Evolutionary conservation across 2,888 invertebrate species (phyloP), one percentile per base, ranked within the genome.

Genomic region (Rhingia rostrata): DNA sequence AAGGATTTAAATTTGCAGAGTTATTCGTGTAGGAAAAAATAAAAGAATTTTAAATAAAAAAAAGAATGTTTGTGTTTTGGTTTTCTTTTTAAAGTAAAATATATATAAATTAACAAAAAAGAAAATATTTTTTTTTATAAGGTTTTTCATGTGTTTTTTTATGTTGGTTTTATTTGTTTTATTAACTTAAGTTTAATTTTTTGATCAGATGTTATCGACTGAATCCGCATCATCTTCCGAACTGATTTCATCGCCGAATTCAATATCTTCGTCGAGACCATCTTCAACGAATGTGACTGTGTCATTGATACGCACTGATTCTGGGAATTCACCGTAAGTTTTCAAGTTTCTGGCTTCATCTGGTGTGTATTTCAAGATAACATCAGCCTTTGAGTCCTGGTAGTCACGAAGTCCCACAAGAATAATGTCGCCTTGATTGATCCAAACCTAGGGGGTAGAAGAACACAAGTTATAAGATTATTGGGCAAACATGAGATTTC

Each of bases 271-370:
- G 92, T 98, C 98, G 90, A 97, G 95, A 88, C 97, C 98, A 92
- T 97, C 97, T 90, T 97, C 97, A 87, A 97, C 96, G 91, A 98
- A 98, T 86, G 97, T 97, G 89, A 97, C 97, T 87, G 97, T 97
- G 91, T 98, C 98, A 92, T 98, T 98, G 93, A 99, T 98, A 92
- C 98, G 97, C 88, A 97, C 97, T 89, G 97, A 97, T 94, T 99
- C 99, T 79, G 99, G 99, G 92, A 99, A 97, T 93, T 99, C 98
- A 89, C 99, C 99, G 89, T 99, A 99, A 45, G 98, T 97, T 93
- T 99, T 99, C 91, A 99, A 94, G 93, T 99, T 99, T 91, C 99
- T 95, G 58, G 99, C 99, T 93, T 99, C 99, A 91, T 99, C 99
- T 35, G 99, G 97, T 86, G 99, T 99, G 92, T 99, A 99, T 93